Percentiles rank a stretch among this genome's conserved stretches.
Conservation (phyloP, 2,113 vertebrate genomes). For the Calypte anna region DNA sequence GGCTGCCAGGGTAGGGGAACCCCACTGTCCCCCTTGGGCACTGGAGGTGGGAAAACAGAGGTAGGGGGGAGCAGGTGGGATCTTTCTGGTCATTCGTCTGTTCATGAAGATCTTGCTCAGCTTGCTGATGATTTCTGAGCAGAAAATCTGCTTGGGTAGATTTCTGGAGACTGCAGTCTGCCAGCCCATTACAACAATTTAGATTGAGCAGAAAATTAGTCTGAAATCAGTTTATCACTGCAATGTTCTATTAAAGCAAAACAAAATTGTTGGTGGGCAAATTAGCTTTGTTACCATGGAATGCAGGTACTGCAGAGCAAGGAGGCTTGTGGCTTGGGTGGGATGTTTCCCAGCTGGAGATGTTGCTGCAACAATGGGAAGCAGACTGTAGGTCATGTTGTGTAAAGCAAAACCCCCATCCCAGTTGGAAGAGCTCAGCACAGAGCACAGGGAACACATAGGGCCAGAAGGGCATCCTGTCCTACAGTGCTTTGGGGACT, state of each 20-base stretch:
- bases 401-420: background rate
- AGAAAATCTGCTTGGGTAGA: background rate
- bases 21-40: accelerated
- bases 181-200: background rate
- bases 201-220: background rate
- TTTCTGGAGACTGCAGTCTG: background rate
- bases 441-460: background rate
- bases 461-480: background rate
- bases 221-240: constrained; percentile 4
- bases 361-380: constrained; percentile 17
- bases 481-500: background rate
- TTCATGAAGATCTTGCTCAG: background rate
- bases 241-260: constrained; percentile 2
- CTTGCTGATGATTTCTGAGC: background rate
- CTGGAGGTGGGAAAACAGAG: background rate
- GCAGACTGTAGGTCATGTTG: background rate
- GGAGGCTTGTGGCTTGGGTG: background rate
- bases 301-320: constrained; percentile 6
- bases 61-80: background rate
- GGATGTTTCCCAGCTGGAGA: background rate
- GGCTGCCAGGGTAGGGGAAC: background rate
- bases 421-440: background rate
- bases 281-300: background rate
- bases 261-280: background rate
- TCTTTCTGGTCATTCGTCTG: background rate